Evolutionary conservation across 2,113 vertebrate species (phyloP), one percentile per base, ranked within the genome.

Genomic region (Menidia beryllina): DNA sequence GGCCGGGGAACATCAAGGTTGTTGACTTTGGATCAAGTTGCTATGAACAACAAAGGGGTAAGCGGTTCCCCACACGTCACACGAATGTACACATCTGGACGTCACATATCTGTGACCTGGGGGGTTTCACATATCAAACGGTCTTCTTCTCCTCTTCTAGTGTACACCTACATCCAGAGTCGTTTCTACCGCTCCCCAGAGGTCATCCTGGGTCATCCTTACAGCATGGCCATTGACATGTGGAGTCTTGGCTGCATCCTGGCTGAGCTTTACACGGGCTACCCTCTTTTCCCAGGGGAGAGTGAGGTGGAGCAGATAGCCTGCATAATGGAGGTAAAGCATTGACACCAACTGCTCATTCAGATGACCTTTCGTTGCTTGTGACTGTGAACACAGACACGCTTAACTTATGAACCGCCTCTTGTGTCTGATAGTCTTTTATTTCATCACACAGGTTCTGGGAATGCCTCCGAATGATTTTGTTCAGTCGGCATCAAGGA

Each of bases 1-100:
- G 95, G 9, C 96, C 96, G 27, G 92, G 95, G 25, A 96, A 96
- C 72, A 96, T 98, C 80, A 98, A 98, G 90, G 97, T 98, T 69
- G 96, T 98, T 64, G 97, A 98, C 87, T 98, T 98, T 91, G 97
- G 97, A 74, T 98, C 96, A 54, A 98, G 97, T 83, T 98, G 97
- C 84, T 97, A 96, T 60, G 96, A 97, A 85, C 93, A 97, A 77
- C 95, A 98, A 89, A 95, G 95, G 92, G 96, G 96, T 98, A 77
- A 86, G 88, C 69, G 76, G n/a, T n/a, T n/a, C n/a, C n/a, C n/a
- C n/a, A n/a, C n/a, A n/a, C n/a, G n/a, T n/a, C n/a, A n/a, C n/a
- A n/a, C n/a, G n/a, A n/a, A n/a, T n/a, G n/a, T n/a, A n/a, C n/a
- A n/a, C n/a, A n/a, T n/a, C n/a, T n/a, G n/a, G n/a, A n/a, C n/a